phyloP scores from a whole-genome alignment of 2,797 vertebrate genomes.

The Triplophysa bombifrons region DNA sequence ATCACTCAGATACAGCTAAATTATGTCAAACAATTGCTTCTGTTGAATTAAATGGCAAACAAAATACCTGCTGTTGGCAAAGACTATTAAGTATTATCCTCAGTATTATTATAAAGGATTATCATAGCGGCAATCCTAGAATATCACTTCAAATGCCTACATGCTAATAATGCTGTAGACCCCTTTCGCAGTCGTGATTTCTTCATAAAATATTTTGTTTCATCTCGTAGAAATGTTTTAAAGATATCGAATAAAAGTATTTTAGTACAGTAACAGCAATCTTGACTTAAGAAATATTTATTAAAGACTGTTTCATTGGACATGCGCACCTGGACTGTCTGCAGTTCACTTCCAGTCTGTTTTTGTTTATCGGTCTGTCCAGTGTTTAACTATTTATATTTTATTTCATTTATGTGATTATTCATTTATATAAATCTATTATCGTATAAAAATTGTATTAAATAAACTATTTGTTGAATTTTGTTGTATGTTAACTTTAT shows the following conservation, averaged over 20 bases:
- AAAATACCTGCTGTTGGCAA: conserved; percentile 1
- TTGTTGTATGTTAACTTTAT: no score
- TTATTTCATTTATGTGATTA: no score
- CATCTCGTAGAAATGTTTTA: background rate
- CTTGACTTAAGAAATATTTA: no score
- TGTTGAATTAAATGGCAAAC: background rate
- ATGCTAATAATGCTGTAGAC: background rate
- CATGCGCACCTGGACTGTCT: no score
- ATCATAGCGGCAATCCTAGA: background rate
- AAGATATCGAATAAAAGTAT: background rate
- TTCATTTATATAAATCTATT: no score
- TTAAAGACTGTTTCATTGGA: no score
- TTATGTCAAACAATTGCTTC: background rate
- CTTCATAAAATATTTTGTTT: background rate
- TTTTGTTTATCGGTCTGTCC: no score
- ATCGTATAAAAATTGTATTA: no score
- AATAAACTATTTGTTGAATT: no score
- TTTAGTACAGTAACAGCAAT: background rate
- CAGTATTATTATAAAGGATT: background rate
- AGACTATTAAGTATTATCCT: background rate
- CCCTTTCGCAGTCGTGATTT: background rate
- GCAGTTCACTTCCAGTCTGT: no score
- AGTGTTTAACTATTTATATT: no score
- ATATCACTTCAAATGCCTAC: background rate
- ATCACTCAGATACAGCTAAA: background rate